Evolutionary conservation across 1,140 invertebrate species (phyloP), one percentile per base, ranked within the genome.

Genomic region (Myzus persicae): DNA sequence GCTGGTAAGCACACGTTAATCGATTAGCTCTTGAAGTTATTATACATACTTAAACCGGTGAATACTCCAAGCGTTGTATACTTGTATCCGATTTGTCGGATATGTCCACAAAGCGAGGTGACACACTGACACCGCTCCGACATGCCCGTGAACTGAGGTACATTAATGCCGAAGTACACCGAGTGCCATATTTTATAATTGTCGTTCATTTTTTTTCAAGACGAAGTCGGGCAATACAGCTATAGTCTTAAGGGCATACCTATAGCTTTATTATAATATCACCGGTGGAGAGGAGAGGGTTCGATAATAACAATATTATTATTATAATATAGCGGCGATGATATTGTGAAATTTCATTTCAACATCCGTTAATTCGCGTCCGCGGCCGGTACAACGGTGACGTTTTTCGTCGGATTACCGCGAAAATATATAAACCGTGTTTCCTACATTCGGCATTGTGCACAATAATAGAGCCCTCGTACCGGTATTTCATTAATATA

Each of bases 331-430:
- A n/a, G 59, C 24, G 59, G 31, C 59, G 59, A 76, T 67, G 59
- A 67, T 67, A 67, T 67, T 67, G 59, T 67, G 31, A 67, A 67
- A n/a, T 76, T 76, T 76, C 59, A 76, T 76, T 76, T 76, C 59
- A 76, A 76, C 31, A n/a, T 76, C 59, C 59, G 59, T 76, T 76
- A 76, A 76, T 76, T 76, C 59, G 11, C 14, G 31, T 76, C 59
- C n/a, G 59, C 59, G 59, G 59, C n/a, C 59, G 59, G 59, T 36
- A 76, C 59, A 1, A 84, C 24, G 38, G 42, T 40, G 4, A 84
- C 24, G 38, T 84, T 40, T 84, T 84, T 40, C 82, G 82, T 40
- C 36, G 38, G 82, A 84, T 40, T 40, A 38, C 20, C 5, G 20
- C 22, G 36, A 36, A 82, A 38, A 82, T 38, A 38, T 82, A 82